These are phyloP conservation scores for Polydrusus pterygomalis DNA, from an alignment of 2,888 invertebrate genomes.

Conservation along the genomic window DNA sequence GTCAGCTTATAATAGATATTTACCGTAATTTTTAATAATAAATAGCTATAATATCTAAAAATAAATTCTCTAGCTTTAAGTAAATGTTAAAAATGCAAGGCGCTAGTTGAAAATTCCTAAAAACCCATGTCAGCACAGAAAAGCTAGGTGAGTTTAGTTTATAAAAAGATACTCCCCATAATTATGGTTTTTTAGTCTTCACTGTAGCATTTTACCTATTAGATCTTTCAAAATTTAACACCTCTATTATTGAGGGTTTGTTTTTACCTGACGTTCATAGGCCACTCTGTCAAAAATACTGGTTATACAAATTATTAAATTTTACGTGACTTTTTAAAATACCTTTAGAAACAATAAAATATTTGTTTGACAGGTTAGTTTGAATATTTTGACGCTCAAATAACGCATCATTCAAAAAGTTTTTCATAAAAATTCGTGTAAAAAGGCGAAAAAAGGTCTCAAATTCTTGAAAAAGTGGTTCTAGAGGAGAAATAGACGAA, in stretches of 20 bases:
- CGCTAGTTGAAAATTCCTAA: no score
- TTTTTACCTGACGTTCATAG: slow-evolving; percentile 30
- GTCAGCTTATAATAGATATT: no score
- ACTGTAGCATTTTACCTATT: not conserved
- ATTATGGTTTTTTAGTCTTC: not conserved
- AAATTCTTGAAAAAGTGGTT: not conserved
- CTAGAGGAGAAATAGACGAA: not conserved
- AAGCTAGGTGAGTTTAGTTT: no score
- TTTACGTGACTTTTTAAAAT: slow-evolving; percentile 37
- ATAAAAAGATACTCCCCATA: not conserved
- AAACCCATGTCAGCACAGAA: no score
- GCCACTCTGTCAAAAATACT: slow-evolving; percentile 23
- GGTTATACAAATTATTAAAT: slow-evolving; percentile 31
- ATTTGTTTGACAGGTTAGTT: slow-evolving; percentile 44
- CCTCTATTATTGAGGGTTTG: slow-evolving; percentile 32
- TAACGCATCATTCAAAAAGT: slow-evolving; percentile 19
- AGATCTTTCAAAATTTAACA: not conserved
- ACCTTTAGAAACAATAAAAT: slow-evolving; percentile 39
- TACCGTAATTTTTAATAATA: no score
- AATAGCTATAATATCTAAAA: no score
- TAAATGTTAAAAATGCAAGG: no score
- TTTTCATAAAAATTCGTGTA: slow-evolving; percentile 12
- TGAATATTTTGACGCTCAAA: slow-evolving; percentile 46
- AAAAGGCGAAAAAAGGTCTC: not conserved
- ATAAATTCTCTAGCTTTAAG: no score